Conservation (phyloP, 2,888 invertebrate genomes). For the Eupithecia centaureata region DNA sequence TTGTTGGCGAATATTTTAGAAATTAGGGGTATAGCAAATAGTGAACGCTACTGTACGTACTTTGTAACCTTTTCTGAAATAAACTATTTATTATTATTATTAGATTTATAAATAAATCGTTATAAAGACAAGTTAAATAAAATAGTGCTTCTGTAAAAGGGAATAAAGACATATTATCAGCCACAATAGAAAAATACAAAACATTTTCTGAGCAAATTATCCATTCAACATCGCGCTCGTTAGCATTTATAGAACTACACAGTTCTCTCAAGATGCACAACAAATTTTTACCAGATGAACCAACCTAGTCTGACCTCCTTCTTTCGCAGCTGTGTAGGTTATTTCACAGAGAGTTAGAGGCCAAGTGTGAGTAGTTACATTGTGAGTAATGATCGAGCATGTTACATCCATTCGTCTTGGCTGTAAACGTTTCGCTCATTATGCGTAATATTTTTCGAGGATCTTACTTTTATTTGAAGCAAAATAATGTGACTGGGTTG, state of each 20-base stretch:
- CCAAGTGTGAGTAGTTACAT: slow-evolving; percentile 57
- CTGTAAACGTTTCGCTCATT: slow-evolving; percentile 73
- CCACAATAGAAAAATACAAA: background rate
- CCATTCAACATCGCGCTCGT: slow-evolving; percentile 47
- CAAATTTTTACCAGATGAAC: slow-evolving; percentile 63
- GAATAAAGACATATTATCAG: too few relatives aligned
- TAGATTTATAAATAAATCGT: too few relatives aligned
- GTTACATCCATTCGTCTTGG: slow-evolving; percentile 66
- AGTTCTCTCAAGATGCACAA: slow-evolving; percentile 67
- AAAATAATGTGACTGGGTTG: background rate
- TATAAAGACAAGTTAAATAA: too few relatives aligned
- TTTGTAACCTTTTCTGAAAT: too few relatives aligned
- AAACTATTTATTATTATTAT: too few relatives aligned
- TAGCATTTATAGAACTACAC: slow-evolving; percentile 53
- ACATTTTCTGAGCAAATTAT: slow-evolving; percentile 19
- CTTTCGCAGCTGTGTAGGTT: slow-evolving; percentile 11
- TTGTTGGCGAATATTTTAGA: too few relatives aligned
- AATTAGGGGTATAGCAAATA: too few relatives aligned
- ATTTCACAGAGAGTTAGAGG: slow-evolving; percentile 39
- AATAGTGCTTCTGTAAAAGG: too few relatives aligned
- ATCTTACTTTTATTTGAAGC: background rate
- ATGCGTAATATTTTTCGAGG: slow-evolving; percentile 40
- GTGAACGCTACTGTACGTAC: too few relatives aligned
- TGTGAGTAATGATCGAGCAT: slow-evolving; percentile 71
- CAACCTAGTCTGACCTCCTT: slow-evolving; percentile 50